Base-by-base conservation (phyloP, 2,888 invertebrate species). In the Drosophila testacea region DNA sequence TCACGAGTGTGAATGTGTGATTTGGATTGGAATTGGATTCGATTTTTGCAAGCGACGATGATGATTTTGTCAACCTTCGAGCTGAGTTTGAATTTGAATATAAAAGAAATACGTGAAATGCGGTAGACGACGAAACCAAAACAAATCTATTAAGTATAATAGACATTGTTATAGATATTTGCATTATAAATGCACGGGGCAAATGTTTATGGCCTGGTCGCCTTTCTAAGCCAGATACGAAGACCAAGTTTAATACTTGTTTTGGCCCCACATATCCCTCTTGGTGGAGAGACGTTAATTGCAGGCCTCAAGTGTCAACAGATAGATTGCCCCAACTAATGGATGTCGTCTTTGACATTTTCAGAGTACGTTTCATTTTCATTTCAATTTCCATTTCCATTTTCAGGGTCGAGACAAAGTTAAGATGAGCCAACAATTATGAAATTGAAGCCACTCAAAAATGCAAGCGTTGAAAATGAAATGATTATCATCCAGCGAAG, bases 91-190 rank as follows among this genome's bases (percentile, higher is more conserved):
- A 22, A 22, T 22, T 22, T 22, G 22, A 82, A 84, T 81, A 79
- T 79, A 79, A 81, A 79, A 59, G 73, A 54, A 61, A 69, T 47
- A 63, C 70, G 65, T 81, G 82, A 82, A 79, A 76, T 84, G 82
- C 76, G 85, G 75, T 67, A 79, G 70, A 83, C 54, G 28, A 51
- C n/a, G 44, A 38, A 63, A 42, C 27, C 52, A 69, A 51, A 39
- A 51, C 51, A 64, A 64, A 56, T 64, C 55, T 51, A 70, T 60
- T 64, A 57, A 30, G 42, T 22, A 72, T 63, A 65, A 60, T 71
- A 54, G 59, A 74, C 66, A 63, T 77, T 71, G 73, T 67, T 73
- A 65, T 75, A 55, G 27, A 61, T 57, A 78, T 81, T 79, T 73
- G 84, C 79, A 84, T 81, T 81, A 69, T 73, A 72, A 73, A 75